A percentile compares a stretch with the other conserved stretches of the same genome.
Conservation (phyloP, 2,113 vertebrate species). For the Odontesthes bonariensis region DNA sequence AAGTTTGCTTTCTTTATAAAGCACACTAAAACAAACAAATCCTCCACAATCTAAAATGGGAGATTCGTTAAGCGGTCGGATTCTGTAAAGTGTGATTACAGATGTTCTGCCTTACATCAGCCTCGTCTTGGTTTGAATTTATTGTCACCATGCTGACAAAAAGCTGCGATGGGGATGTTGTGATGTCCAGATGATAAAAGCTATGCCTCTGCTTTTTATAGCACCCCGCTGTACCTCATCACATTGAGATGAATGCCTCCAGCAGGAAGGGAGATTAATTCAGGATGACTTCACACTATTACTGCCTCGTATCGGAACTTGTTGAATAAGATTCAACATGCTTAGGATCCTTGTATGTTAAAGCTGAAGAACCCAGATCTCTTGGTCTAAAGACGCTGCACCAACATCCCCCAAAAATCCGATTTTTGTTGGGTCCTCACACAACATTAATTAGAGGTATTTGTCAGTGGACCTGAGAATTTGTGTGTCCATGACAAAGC, state of each 20-base stretch:
- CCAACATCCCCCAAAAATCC: too few relatives aligned
- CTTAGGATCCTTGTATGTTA: neutral
- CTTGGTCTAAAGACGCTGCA: too few relatives aligned
- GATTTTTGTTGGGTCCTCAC: too few relatives aligned
- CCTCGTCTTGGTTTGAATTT: conserved; percentile 1
- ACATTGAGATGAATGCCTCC: conserved; percentile 22
- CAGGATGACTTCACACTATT: conserved; percentile 1
- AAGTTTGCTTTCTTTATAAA: conserved; percentile 1
- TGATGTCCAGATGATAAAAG: conserved; percentile 14
- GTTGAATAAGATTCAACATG: conserved; percentile 37
- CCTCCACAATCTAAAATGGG: neutral
- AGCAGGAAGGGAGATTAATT: conserved; percentile 31
- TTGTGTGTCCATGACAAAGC: too few relatives aligned
- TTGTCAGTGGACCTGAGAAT: too few relatives aligned
- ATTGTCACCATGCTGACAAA: neutral
- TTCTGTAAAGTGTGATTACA: neutral
- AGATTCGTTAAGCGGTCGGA: too few relatives aligned
- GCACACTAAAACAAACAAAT: conserved; percentile 9
- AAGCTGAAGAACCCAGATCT: too few relatives aligned
- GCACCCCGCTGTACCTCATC: neutral
- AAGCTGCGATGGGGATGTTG: neutral
- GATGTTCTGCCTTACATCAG: neutral
- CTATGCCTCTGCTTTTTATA: neutral
- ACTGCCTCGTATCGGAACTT: conserved; percentile 12
- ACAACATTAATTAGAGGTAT: too few relatives aligned